Base-by-base conservation (phyloP, 2,113 vertebrate species). In the Oryzias celebensis region DNA sequence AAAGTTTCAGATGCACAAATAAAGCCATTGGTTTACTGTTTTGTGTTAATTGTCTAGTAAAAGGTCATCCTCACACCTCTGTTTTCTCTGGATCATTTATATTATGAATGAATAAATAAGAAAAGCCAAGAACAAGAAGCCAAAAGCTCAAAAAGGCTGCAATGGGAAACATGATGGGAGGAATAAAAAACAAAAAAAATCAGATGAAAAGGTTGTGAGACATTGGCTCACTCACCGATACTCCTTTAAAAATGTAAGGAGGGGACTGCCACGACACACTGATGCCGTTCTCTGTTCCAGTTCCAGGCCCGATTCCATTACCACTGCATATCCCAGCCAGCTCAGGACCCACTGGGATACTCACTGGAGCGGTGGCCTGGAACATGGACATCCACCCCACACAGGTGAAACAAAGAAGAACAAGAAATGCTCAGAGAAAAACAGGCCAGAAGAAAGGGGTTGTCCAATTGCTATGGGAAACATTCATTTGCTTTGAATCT, bases 211-310 rank as follows among this genome's bases (percentile, higher is more conserved):
- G 64, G 64, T 17, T 26, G 74, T 82, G 73, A 89, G 78, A 81
- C 66, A 65, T 78, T 73, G 76, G 59, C 66, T 83, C 87, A 89
- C 92, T 92, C 88, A 94, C 93, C 87, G 77, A 82, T 71, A 87
- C 77, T 60, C 87, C 91, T 88, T 92, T 93, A 85, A 92, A 93
- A 75, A 93, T 87, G 75, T 93, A 84, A 36, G 92, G 90, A 73
- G 92, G 89, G 15, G 92, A 88, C 75, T 93, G 92, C 93, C 92
- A 93, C 65, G 93, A 91, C 74, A 92, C 91, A 90, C 90, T 92
- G 85, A 93, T 89, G 78, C 87, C 86, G 75, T 87, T 90, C 68
- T 82, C 89, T 72, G 73, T 83, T 56, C 78, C 80, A 76, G 69
- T 81, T 81, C 79, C 80, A 85, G 80, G 73, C 80, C 76, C 74